Base-by-base conservation (phyloP, 2,888 invertebrate genomes). In the Erebia aethiops region DNA sequence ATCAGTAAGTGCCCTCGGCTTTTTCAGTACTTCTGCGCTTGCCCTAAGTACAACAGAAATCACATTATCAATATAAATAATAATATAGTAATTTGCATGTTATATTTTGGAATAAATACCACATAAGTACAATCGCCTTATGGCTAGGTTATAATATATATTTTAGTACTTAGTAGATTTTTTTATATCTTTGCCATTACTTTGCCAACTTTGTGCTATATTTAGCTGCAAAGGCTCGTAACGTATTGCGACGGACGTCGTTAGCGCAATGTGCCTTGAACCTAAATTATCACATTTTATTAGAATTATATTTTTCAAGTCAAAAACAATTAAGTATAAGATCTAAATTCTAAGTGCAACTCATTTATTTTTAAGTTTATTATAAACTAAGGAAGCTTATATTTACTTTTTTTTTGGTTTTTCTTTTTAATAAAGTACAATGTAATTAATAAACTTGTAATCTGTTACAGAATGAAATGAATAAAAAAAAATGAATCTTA, bases 51-150 rank as follows among this genome's bases (percentile, higher is more conserved):
- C 4, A 26, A 14, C 21, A 26, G 21, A 26, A 21, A 21, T 56
- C 21, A 56, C 18, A 56, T 56, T 21, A 56, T 18, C 26, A 5
- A 21, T 60, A 60, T 41, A 60, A 60, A 18, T 9, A 26, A 57
- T 26, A 21, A 62, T 13, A 62, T 46, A 62, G n/a, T 60, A 13
- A 2, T 49, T 62, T 62, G 49, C 62, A 62, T 62, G 49, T 62
- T 62, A 21, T 61, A 62, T 62, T 14, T 62, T 21, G 43, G 1
- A 43, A 46, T 46, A 43, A 61, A 21, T 18, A 66, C 64, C 52
- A 54, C 41, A 14, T 57, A 57, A 26, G 56, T 57, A 57, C 56
- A 57, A 57, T 61, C 10, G 46, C 61, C 46, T 18, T 43, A 21
- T 18, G 41, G 16, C 46, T 61, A 18, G 41, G 3, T 46, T 13